A percentile compares a stretch with the other conserved stretches of the same genome.
Evolutionary conservation across 35 echinoderm and acorn worm species (phyloP).

Genomic region (Lytechinus variegatus): DNA sequence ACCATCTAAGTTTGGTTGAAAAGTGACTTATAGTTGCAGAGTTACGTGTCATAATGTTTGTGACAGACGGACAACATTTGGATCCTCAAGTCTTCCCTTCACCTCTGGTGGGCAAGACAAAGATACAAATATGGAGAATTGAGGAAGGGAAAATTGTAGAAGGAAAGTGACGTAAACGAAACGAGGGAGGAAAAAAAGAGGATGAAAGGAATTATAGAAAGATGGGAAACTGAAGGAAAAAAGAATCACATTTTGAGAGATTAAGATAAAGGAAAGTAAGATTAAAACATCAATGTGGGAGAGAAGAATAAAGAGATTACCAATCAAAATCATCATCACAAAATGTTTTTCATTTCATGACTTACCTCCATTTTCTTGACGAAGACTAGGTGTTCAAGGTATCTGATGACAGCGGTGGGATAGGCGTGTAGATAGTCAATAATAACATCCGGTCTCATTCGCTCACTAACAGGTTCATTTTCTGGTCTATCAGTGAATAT

Average conservation of each 20-base stretch:
- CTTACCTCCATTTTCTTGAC: slow-evolving; percentile 90
- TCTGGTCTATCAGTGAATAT: slow-evolving; percentile 89
- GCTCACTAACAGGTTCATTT: slow-evolving; percentile 77
- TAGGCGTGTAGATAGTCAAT: slow-evolving; percentile 95
- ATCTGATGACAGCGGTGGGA: slow-evolving; percentile 90
- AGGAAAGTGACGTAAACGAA: neutral
- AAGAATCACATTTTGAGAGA: neutral
- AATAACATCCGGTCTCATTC: slow-evolving; percentile 89
- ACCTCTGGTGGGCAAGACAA: too few species aligned
- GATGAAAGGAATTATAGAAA: neutral
- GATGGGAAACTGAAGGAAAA: neutral
- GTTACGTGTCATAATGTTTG: too few species aligned
- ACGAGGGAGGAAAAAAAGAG: neutral
- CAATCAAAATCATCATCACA: neutral
- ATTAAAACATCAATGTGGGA: neutral
- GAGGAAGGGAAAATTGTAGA: neutral
- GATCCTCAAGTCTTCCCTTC: too few species aligned
- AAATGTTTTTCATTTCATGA: too few species aligned
- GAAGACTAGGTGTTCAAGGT: slow-evolving; percentile 95
- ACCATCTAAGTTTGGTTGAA: too few species aligned
- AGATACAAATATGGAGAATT: neutral
- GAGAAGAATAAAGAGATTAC: neutral
- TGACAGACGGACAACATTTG: too few species aligned
- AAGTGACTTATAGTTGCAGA: too few species aligned
- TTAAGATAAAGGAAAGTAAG: neutral